phyloP scores from a whole-genome alignment of 2,113 vertebrate genomes.

The Chauna torquata region DNA sequence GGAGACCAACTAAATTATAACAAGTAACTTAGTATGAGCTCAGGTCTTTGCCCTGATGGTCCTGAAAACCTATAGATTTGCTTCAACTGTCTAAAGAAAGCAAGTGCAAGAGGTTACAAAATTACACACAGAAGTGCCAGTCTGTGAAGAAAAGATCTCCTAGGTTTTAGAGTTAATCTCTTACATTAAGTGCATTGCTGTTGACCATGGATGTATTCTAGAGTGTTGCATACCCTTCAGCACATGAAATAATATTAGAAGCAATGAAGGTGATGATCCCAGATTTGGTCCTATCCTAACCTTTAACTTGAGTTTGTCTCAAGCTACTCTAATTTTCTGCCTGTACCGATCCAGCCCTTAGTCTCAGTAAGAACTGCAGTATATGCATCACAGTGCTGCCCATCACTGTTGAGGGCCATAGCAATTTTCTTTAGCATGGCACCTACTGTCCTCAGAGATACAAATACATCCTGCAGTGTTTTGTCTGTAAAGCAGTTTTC shows the following conservation, averaged over 20 bases:
- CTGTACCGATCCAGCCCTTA: accelerated
- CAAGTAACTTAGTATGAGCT: background rate
- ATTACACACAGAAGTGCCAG: background rate
- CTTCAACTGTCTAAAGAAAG: background rate
- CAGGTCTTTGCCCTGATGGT: background rate
- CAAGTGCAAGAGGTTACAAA: background rate
- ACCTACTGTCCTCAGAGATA: background rate
- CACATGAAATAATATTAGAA: background rate
- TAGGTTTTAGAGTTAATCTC: background rate
- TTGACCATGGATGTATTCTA: background rate
- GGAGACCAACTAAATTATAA: background rate
- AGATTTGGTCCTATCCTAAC: background rate
- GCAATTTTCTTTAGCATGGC: background rate
- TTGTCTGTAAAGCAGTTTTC: background rate
- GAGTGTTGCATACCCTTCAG: accelerated
- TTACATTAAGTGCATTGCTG: background rate
- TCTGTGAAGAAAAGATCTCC: background rate
- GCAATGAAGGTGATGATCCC: background rate
- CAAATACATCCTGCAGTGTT: accelerated
- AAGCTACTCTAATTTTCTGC: background rate
- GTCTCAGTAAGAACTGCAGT: background rate
- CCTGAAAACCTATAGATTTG: background rate
- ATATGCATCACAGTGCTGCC: accelerated
- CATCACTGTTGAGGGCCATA: background rate
- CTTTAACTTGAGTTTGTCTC: background rate